phyloP scores from a whole-genome alignment of 1,140 invertebrate species.

The Vollenhovia emeryi region DNA sequence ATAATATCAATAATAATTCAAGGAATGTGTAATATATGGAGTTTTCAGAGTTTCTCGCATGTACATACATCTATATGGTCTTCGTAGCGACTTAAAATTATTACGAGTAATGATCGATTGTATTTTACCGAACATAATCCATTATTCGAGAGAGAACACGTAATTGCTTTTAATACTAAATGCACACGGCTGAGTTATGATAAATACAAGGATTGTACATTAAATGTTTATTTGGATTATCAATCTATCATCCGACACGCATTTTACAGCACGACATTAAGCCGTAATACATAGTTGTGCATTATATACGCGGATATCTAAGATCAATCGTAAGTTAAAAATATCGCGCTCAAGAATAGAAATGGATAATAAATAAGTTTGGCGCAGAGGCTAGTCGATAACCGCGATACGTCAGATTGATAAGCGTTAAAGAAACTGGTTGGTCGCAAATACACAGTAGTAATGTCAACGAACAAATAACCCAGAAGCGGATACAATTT shows the following conservation, averaged over 20 bases:
- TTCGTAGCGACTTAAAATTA: background rate
- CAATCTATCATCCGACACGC: slow-evolving; percentile 1
- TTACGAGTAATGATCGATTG: background rate
- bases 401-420: background rate
- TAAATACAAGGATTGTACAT: background rate
- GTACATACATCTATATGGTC: background rate
- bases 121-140: background rate
- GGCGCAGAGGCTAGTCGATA: slow-evolving; percentile 8
- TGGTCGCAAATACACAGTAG: background rate
- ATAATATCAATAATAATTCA: background rate
- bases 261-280: background rate
- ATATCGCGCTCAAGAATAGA: background rate
- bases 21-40: background rate
- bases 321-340: slow-evolving; percentile 32
- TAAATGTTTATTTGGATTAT: slow-evolving; percentile 20
- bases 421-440: background rate
- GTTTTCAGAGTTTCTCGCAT: background rate
- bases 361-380: slow-evolving; percentile 22
- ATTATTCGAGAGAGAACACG: background rate
- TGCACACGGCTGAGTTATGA: background rate
- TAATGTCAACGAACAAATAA: slow-evolving; percentile 31
- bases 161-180: background rate
- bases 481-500: slow-evolving; percentile 10
- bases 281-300: background rate
- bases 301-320: slow-evolving; percentile 11